Percentiles rank a stretch among this genome's conserved stretches.
These are phyloP conservation scores for Muricea muricata DNA, from an alignment of 92 coral and sea anemone species.

Conservation along the genomic window DNA sequence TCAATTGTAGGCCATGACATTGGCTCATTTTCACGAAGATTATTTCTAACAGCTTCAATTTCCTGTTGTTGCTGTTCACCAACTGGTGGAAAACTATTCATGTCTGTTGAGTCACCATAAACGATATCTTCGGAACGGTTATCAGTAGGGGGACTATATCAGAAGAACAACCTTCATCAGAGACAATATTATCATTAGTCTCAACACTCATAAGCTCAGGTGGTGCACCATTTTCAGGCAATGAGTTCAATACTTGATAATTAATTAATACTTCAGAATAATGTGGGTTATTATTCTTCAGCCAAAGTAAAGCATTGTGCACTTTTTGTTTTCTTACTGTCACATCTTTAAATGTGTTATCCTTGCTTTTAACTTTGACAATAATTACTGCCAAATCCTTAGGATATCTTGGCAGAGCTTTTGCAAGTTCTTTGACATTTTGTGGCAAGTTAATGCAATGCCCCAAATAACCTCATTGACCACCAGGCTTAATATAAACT, in stretches of 20 bases:
- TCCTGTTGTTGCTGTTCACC: no score
- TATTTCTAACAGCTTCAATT: no score
- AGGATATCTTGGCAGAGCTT: no score
- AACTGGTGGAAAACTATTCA: conserved; percentile 45
- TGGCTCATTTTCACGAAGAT: background rate
- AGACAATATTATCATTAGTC: conserved; percentile 42
- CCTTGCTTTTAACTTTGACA: no score
- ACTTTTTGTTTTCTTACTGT: no score
- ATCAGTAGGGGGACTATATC: conserved; percentile 32
- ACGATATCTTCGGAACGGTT: conserved; percentile 54
- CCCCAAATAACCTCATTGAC: background rate
- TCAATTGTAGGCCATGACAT: conserved; percentile 76
- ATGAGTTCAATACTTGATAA: conserved; percentile 29
- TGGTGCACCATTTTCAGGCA: conserved; percentile 49
- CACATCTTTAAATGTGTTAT: no score
- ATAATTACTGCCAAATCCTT: no score
- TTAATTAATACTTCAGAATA: conserved; percentile 17
- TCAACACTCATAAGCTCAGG: conserved; percentile 44
- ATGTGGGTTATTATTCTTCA: no score
- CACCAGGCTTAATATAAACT: background rate
- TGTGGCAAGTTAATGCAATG: background rate
- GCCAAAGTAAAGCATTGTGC: no score
- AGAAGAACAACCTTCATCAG: conserved; percentile 30
- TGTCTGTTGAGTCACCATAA: conserved; percentile 40
- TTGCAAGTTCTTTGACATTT: background rate